Evolutionary conservation across 2,888 invertebrate species (phyloP).

Genomic region (Mimumesa dahlbomi): DNA sequence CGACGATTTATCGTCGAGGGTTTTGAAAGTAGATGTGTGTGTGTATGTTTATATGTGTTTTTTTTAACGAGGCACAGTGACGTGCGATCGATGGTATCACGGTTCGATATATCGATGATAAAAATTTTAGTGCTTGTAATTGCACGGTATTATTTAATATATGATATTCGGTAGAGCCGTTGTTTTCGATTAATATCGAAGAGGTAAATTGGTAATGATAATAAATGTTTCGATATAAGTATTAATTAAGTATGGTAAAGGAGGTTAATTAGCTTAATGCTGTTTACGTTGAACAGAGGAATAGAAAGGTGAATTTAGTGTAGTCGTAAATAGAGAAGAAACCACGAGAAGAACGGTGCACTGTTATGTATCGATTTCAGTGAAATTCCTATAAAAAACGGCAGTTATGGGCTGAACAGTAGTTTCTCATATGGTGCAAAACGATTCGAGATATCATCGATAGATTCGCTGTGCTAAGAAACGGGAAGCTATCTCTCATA

Average conservation of each 20-base stretch:
- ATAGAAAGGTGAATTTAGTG: not conserved
- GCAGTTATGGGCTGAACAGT: too few species aligned
- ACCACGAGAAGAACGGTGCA: not conserved
- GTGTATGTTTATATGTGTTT: not conserved
- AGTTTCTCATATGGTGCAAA: too few species aligned
- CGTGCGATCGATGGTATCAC: conserved; percentile 9
- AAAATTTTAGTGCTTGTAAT: conserved; percentile 28
- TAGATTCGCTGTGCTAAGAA: too few species aligned
- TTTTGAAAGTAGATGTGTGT: conserved; percentile 28
- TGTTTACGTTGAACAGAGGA: not conserved
- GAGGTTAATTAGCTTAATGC: not conserved
- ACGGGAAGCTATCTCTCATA: too few species aligned
- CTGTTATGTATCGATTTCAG: not conserved
- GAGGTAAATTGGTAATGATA: not conserved
- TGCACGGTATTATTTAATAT: not conserved
- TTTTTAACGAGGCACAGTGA: conserved; percentile 23
- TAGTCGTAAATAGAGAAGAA: not conserved
- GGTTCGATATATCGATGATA: not conserved
- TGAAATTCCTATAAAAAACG: not conserved
- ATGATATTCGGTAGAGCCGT: too few species aligned
- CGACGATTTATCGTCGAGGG: conserved; percentile 28
- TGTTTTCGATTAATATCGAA: not conserved
- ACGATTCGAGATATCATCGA: too few species aligned
- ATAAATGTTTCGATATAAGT: not conserved
- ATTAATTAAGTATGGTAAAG: not conserved